Evolutionary conservation across 1,140 invertebrate genomes (phyloP).

Genomic region (Bicyclus anynana): DNA sequence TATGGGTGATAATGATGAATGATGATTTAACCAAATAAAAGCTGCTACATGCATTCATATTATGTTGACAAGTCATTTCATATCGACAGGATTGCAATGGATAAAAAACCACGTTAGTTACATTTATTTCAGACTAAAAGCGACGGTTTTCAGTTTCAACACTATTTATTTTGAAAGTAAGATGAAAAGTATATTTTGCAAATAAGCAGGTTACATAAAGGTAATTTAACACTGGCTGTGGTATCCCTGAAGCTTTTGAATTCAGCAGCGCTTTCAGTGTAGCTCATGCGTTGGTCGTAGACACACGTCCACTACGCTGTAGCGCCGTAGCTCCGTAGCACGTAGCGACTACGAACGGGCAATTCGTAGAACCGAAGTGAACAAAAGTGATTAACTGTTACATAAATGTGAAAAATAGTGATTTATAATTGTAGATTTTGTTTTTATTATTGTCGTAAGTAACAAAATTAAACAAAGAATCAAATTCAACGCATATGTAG

Average conservation of each 20-base stretch:
- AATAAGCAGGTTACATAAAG: constrained; percentile 3
- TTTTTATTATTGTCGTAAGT: background rate
- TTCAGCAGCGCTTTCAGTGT: constrained; percentile 3
- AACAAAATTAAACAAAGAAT: too few species aligned
- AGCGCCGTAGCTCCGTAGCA: background rate
- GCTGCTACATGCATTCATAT: too few species aligned
- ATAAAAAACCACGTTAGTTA: too few species aligned
- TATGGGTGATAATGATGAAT: too few species aligned
- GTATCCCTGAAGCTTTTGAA: constrained; percentile 6
- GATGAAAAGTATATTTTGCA: too few species aligned
- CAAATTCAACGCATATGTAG: too few species aligned
- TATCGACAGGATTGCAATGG: too few species aligned
- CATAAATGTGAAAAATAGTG: background rate
- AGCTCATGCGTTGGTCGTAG: constrained; percentile 13
- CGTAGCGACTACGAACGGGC: constrained; percentile 9
- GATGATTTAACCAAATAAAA: too few species aligned
- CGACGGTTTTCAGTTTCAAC: too few species aligned
- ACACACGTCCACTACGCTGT: constrained; percentile 14
- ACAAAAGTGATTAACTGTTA: background rate
- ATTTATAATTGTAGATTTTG: background rate
- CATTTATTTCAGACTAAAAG: too few species aligned
- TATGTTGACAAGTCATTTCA: too few species aligned
- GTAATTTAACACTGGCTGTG: constrained; percentile 18
- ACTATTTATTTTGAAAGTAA: too few species aligned
- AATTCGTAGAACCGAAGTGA: constrained; percentile 9